These are phyloP conservation scores for Rhinopomastus cyanomelas DNA, from an alignment of 2,113 vertebrate genomes.

Conservation along the genomic window DNA sequence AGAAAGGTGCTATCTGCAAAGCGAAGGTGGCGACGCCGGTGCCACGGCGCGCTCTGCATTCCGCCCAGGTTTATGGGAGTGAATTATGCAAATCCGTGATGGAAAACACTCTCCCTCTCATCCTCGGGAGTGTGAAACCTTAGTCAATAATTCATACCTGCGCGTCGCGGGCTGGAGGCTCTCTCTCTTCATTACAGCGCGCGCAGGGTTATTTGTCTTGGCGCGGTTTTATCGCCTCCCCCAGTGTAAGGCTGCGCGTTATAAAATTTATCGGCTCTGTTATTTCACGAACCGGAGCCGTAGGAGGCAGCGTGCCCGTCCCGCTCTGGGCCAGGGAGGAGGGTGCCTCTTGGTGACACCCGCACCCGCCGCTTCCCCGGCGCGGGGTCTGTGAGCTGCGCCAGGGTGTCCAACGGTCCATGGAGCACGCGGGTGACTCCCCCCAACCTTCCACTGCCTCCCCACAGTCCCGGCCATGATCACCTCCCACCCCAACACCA, in stretches of 20 bases:
- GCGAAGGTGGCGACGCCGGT: conserved; percentile 52
- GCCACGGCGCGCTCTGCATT: conserved; percentile 71
- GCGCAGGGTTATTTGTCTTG: conserved; percentile 79
- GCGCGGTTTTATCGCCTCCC: conserved; percentile 75
- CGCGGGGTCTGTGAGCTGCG: not conserved
- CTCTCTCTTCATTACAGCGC: conserved; percentile 81
- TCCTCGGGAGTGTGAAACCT: conserved; percentile 82
- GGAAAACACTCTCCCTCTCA: conserved; percentile 81
- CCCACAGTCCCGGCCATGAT: conserved; percentile 94
- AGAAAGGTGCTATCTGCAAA: conserved; percentile 53
- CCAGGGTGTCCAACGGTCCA: not conserved
- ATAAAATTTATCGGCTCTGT: conserved; percentile 80
- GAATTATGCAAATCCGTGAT: conserved; percentile 83
- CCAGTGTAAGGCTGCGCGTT: conserved; percentile 75
- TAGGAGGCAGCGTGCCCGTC: conserved; percentile 30
- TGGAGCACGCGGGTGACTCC: rapidly evolving
- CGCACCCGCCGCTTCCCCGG: not conserved
- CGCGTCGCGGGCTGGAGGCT: conserved; percentile 77
- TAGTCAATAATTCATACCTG: conserved; percentile 83
- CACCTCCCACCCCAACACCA: conserved; percentile 98
- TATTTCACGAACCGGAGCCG: conserved; percentile 71
- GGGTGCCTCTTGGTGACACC: not conserved
- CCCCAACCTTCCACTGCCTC: too few species aligned
- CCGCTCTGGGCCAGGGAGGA: not conserved
- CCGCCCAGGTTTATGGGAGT: conserved; percentile 78